Evolutionary conservation across 2,113 vertebrate genomes (phyloP).

Genomic region (Anguilla japonica): DNA sequence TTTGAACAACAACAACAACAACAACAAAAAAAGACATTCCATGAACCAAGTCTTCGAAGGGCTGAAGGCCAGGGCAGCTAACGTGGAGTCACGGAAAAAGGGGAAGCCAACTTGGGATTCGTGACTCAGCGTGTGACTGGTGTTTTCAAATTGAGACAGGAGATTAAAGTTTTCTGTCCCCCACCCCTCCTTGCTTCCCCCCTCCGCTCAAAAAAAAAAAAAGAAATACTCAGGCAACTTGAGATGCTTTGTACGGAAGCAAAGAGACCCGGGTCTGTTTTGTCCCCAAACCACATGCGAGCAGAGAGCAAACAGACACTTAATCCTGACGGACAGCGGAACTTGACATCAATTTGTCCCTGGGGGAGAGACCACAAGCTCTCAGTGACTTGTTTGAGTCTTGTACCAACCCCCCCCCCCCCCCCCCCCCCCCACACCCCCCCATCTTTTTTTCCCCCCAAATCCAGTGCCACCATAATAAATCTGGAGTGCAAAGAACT

Average conservation of each 20-base stretch:
- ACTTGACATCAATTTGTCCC: constrained; percentile 86
- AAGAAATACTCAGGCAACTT: constrained; percentile 67
- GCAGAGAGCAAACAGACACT: constrained; percentile 83
- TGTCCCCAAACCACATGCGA: constrained; percentile 79
- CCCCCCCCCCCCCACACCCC: background rate
- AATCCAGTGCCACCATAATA: constrained; percentile 54
- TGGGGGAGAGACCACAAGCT: constrained; percentile 71
- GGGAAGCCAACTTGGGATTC: constrained; percentile 51
- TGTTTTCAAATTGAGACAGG: constrained; percentile 75
- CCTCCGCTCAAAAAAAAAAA: background rate
- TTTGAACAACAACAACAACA: too few species aligned
- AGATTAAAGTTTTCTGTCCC: constrained; percentile 78
- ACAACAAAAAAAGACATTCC: too few species aligned
- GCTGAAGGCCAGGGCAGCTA: constrained; percentile 8
- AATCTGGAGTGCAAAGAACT: constrained; percentile 49
- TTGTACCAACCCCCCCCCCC: background rate
- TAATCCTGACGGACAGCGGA: constrained; percentile 88
- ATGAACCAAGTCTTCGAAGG: too few species aligned
- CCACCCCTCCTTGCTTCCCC: background rate
- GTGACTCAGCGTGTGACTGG: constrained; percentile 52
- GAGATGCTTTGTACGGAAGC: constrained; percentile 79
- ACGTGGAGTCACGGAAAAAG: constrained; percentile 37
- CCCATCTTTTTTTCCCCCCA: constrained; percentile 33
- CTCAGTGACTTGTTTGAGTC: constrained; percentile 49
- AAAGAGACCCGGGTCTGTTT: constrained; percentile 77